Conservation (phyloP, 2,113 vertebrate genomes). For the Silurus meridionalis region DNA sequence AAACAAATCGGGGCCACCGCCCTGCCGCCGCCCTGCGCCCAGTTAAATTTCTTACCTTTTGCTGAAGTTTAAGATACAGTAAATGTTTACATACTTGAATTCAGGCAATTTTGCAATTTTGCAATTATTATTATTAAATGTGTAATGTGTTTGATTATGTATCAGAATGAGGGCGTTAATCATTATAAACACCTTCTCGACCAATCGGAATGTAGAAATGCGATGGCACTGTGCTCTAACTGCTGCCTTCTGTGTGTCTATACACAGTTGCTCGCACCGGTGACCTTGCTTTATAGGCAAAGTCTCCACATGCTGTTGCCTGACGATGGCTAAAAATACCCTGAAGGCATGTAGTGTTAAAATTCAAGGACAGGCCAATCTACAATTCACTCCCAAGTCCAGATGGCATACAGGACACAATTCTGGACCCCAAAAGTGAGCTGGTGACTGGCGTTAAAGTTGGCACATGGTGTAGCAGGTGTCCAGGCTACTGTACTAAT, state of each 20-base stretch:
- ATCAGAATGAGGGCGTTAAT: not conserved
- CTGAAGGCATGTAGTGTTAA: conserved; percentile 64
- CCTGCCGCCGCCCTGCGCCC: no score
- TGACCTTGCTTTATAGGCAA: conserved; percentile 71
- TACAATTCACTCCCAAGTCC: not conserved
- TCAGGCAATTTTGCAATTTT: no score
- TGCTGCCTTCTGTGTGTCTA: not conserved
- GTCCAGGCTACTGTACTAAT: not conserved
- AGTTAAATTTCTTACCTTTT: no score
- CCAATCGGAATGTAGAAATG: not conserved
- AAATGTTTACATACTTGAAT: no score
- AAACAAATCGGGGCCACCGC: no score
- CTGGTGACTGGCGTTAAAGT: conserved; percentile 12
- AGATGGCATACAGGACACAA: not conserved
- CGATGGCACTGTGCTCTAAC: no score
- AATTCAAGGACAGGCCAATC: conserved; percentile 65
- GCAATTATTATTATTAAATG: no score
- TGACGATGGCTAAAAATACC: conserved; percentile 72
- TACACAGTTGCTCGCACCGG: conserved; percentile 16
- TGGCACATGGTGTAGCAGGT: conserved; percentile 33
- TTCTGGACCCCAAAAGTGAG: not conserved
- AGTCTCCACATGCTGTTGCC: conserved; percentile 72
- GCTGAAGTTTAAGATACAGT: no score
- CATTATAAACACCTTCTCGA: not conserved
- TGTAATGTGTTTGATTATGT: not conserved